Percentiles rank a stretch among this genome's conserved stretches.
Evolutionary conservation across 2,888 invertebrate genomes (phyloP).

Genomic region (Cantharis flavilabris): DNA sequence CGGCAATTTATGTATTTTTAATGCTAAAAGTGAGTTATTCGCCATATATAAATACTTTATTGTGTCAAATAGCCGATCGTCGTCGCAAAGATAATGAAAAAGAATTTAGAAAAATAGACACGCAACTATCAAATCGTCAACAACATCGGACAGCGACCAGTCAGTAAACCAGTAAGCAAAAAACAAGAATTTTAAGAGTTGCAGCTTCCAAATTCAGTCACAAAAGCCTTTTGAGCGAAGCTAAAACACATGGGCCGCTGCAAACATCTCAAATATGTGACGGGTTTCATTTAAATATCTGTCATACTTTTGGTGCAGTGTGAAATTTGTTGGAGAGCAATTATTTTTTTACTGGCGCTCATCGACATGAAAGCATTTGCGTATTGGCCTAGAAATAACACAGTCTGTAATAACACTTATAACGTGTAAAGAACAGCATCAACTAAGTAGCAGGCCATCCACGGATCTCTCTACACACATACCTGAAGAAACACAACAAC

Average conservation of each 20-base stretch:
- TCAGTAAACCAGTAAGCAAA: slow-evolving; percentile 36
- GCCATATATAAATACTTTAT: background rate
- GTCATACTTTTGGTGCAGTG: slow-evolving; percentile 34
- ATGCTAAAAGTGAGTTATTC: background rate
- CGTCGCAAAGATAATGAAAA: background rate
- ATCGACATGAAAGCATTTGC: slow-evolving; percentile 19
- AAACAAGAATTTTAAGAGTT: slow-evolving; percentile 41
- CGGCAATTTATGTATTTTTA: background rate
- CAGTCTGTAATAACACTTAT: slow-evolving; percentile 19
- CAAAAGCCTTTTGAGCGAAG: slow-evolving; percentile 37
- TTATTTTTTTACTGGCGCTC: slow-evolving; percentile 28
- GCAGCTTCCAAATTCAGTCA: slow-evolving; percentile 40
- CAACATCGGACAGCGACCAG: slow-evolving; percentile 30
- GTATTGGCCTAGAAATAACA: slow-evolving; percentile 25
- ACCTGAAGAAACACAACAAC: slow-evolving; percentile 44
- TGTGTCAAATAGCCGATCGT: background rate
- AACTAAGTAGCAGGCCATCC: slow-evolving; percentile 25
- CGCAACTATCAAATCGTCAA: slow-evolving; percentile 20
- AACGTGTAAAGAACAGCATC: background rate
- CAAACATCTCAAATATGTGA: slow-evolving; percentile 46
- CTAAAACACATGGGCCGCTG: slow-evolving; percentile 40
- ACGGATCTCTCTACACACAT: slow-evolving; percentile 31
- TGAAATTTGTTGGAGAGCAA: slow-evolving; percentile 20
- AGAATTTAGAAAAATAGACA: slow-evolving; percentile 14
- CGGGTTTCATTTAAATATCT: slow-evolving; percentile 45